These are phyloP conservation scores for Fundulus diaphanus DNA, from an alignment of 2,797 vertebrate genomes.

Conservation along the genomic window DNA sequence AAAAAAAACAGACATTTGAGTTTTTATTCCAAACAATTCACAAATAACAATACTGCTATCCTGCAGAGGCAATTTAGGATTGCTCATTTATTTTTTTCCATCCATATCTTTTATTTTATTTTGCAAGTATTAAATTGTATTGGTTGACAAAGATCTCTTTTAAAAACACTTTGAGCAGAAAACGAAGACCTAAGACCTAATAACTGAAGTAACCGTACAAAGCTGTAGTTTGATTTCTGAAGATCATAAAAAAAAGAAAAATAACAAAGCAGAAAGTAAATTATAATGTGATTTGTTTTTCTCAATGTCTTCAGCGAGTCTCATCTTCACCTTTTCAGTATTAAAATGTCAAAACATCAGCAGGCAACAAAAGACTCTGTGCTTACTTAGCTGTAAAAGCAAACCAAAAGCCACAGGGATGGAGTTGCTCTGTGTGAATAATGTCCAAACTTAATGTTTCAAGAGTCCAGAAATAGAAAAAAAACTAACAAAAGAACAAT, in stretches of 20 bases:
- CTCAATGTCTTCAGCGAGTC: background rate
- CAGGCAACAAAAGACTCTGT: background rate
- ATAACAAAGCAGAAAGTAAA: background rate
- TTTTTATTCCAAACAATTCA: too few species aligned
- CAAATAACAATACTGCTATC: too few species aligned
- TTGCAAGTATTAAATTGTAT: too few species aligned
- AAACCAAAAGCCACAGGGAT: constrained; percentile 13
- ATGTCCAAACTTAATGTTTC: background rate
- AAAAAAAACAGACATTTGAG: too few species aligned
- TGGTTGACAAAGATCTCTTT: too few species aligned
- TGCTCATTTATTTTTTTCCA: too few species aligned
- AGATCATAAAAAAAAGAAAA: background rate
- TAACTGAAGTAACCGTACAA: background rate
- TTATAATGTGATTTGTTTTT: background rate
- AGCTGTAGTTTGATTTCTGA: background rate
- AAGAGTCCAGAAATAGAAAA: too few species aligned
- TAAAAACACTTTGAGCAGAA: too few species aligned
- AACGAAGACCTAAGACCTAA: too few species aligned
- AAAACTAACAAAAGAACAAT: too few species aligned
- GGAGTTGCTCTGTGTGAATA: constrained; percentile 7
- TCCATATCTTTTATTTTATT: too few species aligned
- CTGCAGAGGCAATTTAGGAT: too few species aligned
- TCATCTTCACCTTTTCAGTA: constrained; percentile 12
- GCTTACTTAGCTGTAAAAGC: background rate
- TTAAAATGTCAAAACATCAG: constrained; percentile 15